Conservation (phyloP, 2,888 invertebrate species). For the Heteromurus nitidus region DNA sequence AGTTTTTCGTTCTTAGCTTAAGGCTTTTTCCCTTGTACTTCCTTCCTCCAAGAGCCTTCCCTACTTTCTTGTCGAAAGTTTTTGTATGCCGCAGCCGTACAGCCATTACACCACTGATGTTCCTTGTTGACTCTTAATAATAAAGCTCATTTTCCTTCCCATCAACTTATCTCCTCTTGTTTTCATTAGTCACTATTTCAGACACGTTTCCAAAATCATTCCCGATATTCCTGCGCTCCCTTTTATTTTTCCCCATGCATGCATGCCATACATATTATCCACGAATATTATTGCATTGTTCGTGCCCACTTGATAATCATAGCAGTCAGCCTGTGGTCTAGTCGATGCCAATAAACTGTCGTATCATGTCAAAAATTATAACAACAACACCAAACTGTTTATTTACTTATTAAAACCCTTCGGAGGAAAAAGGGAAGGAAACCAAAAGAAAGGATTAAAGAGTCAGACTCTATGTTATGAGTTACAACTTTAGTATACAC, state of each 20-base stretch:
- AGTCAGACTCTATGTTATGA: too few species aligned
- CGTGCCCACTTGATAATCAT: slow-evolving; percentile 30
- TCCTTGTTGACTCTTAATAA: slow-evolving; percentile 46
- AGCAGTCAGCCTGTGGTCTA: slow-evolving; percentile 62
- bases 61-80: too few species aligned
- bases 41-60: slow-evolving; percentile 25
- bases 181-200: slow-evolving; percentile 13
- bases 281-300: too few species aligned
- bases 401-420: slow-evolving; percentile 63
- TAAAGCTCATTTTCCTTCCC: slow-evolving; percentile 57
- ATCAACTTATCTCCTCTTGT: slow-evolving; percentile 35
- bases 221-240: background rate
- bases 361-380: slow-evolving; percentile 64
- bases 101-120: slow-evolving; percentile 33
- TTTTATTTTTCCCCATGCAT: background rate
- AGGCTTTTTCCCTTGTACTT: slow-evolving; percentile 49
- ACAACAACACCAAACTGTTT: slow-evolving; percentile 62
- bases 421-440: background rate
- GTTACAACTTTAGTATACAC: background rate
- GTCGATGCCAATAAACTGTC: slow-evolving; percentile 64
- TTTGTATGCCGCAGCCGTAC: background rate
- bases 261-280: too few species aligned
- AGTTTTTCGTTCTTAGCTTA: slow-evolving; percentile 36
- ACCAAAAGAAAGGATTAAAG: slow-evolving; percentile 16
- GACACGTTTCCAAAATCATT: slow-evolving; percentile 27